Evolutionary conservation across 2,113 vertebrate species (phyloP).

Genomic region (Gopherus evgoodei): DNA sequence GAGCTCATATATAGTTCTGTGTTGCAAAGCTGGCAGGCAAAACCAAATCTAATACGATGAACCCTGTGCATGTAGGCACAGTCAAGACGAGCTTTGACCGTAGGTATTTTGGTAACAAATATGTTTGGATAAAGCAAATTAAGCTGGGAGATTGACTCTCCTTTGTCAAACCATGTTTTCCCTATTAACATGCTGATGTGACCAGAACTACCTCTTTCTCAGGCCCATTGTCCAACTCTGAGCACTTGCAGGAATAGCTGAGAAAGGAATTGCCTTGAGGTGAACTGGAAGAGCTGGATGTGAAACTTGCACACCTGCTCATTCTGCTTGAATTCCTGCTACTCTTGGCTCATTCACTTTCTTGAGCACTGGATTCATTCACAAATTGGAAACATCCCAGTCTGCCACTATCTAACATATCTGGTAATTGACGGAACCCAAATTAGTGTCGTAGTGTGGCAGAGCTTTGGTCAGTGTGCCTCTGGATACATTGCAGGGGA

Average conservation of each 20-base stretch:
- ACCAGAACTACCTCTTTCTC: neutral
- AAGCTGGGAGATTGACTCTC: neutral
- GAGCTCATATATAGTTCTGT: neutral
- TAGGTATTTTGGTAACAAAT: neutral
- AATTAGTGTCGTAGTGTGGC: slow-evolving; percentile 35
- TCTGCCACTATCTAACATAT: slow-evolving; percentile 48
- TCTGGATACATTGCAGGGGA: neutral
- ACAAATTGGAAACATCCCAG: slow-evolving; percentile 44
- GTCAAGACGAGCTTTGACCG: neutral
- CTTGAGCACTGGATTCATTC: slow-evolving; percentile 50
- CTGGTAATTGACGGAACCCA: slow-evolving; percentile 45
- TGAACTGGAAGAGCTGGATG: neutral
- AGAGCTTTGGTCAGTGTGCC: slow-evolving; percentile 36
- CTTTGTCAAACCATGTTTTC: neutral
- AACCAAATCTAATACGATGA: neutral
- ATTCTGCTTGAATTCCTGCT: neutral
- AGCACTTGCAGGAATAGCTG: neutral
- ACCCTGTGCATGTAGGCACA: neutral
- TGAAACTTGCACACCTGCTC: slow-evolving; percentile 1
- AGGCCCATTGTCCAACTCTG: neutral
- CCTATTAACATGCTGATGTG: neutral
- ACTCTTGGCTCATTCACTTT: slow-evolving; percentile 42
- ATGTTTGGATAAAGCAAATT: neutral
- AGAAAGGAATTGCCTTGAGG: neutral
- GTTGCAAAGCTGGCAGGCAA: neutral